Evolutionary conservation across 1,140 invertebrate genomes (phyloP), one percentile per base, ranked within the genome.

Genomic region (Rhynchophorus ferrugineus): DNA sequence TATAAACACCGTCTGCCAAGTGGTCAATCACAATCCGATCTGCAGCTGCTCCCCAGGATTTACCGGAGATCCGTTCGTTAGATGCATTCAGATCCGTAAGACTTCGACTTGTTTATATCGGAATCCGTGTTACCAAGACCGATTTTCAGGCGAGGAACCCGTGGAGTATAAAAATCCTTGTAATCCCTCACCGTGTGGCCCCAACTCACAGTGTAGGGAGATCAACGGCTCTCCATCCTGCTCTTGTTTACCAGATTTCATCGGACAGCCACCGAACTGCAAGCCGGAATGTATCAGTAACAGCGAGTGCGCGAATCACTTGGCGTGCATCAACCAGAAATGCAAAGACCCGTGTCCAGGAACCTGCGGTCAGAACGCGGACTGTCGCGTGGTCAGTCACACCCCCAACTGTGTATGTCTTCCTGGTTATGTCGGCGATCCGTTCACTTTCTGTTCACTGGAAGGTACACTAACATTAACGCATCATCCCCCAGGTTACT

Each of bases 221-320:
- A 49, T 69, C 14, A 71, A 72, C 34, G 71, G 71, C 35, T 61
- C 66, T 17, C 74, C 76, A 6, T 73, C 73, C 0, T 82, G 87
- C 64, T 78, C 78, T 16, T 91, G 88, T 67, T 69, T 82, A 29
- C 71, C 77, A 3, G 78, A 82, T 54, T 89, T 80, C 55, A 71
- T 80, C 52, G 87, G 88, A 3, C 77, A 83, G 61, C 87, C 88
- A 70, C 74, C 76, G 58, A 75, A 82, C 56, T 89, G 86, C 67
- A 76, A 80, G 64, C 85, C 85, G 35, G 84, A 88, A 68, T 89
- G 86, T 69, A 71, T 80, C 11, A 75, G 80, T 60, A 78, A 81
- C 61, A 72, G 76, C 2, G 82, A 87, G 63, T 87, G 84, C 68
- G 63, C 75, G 58, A 63, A 73, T 60, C 74, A 79, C 59, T 74